Evolutionary conservation across 2,113 vertebrate species (phyloP), one percentile per base, ranked within the genome.

Genomic region (Trachemys scripta): DNA sequence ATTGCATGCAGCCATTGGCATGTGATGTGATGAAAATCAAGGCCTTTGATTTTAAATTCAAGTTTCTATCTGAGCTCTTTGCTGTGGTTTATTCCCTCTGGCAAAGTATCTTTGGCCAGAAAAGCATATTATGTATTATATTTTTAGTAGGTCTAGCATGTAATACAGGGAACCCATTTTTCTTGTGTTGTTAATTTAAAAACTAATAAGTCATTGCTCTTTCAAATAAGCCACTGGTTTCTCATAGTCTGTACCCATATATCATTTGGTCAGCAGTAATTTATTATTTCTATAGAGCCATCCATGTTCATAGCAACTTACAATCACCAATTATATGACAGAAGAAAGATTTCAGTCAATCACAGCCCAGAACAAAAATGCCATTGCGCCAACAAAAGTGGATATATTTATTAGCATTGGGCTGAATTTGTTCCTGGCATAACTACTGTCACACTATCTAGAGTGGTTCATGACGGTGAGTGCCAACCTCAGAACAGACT

Each of bases 321-420:
- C 75, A 91, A 81, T 93, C 93, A 95, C 88, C 78, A 90, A 87
- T 87, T 92, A 87, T 92, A 89, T 84, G 90, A 83, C 89, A 90
- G 29, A 62, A 92, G 76, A 95, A 95, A 72, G 76, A 92, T 84
- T 96, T 94, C 85, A 89, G 87, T 94, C 96, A 94, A 59, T 90
- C 93, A 91, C 2, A 3, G 35, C 47, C 65, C 78, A 92, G 88
- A 84, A 92, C 81, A 90, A 80, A 94, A 92, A 89, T 6, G 38
- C 75, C 65, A 49, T 91, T 91, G 90, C 81, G 80, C 53, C 78
- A 93, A n/a, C 84, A 94, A 56, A 62, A 84, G 62, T 59, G 86
- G 79, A 90, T 94, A 86, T 86, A 87, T 94, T 92, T 94, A 91
- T 96, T 94, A 95, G 54, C 92, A 90, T 62, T 3, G 0, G 25